These are phyloP conservation scores for Ictidomys tridecemlineatus DNA, from an alignment of 2,113 vertebrate species.

Conservation along the genomic window DNA sequence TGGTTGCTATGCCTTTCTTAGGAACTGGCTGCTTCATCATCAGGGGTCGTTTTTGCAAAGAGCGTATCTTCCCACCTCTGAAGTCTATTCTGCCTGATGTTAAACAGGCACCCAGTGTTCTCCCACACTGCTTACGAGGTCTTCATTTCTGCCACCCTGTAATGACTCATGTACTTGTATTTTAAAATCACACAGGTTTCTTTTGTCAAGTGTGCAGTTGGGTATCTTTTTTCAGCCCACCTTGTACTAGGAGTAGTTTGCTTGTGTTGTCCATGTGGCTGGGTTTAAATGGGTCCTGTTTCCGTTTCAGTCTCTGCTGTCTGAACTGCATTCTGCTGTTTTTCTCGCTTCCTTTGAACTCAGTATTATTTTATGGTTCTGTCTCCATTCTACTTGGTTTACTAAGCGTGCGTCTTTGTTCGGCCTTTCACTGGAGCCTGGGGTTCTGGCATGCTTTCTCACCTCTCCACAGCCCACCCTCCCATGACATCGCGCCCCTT, in stretches of 20 bases:
- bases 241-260: accelerated
- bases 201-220: neutral
- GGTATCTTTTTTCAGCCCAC: neutral
- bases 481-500: no score
- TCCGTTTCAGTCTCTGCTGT: neutral
- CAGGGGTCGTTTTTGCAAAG: neutral
- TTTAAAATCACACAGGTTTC: neutral
- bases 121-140: no score
- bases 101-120: no score
- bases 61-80: neutral
- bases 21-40: neutral
- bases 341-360: neutral
- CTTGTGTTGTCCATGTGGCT: no score
- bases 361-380: neutral
- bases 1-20: neutral
- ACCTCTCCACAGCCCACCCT: neutral
- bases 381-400: neutral
- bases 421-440: neutral
- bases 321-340: accelerated
- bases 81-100: neutral
- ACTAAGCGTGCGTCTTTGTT: neutral
- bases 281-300: neutral
- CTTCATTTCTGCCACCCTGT: neutral
- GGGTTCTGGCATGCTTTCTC: neutral
- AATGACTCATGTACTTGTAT: no score